These are phyloP conservation scores for Mesorhabditis belari DNA, from an alignment of 2,888 invertebrate genomes.

Conservation along the genomic window DNA sequence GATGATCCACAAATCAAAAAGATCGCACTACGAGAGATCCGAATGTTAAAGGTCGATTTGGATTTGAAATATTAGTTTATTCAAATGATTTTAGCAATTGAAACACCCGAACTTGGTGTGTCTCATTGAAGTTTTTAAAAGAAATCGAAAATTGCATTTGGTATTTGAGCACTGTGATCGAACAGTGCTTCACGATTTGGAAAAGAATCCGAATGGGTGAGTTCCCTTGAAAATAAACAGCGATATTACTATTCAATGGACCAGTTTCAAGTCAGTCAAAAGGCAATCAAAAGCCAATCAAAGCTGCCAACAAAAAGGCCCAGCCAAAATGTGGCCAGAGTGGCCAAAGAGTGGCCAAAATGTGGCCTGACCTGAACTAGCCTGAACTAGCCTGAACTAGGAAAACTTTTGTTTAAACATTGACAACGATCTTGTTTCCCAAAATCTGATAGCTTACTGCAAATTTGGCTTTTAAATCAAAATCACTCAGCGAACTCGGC, in stretches of 20 bases:
- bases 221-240: too few relatives aligned
- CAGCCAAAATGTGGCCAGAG: too few relatives aligned
- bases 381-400: too few relatives aligned
- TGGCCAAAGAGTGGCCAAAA: too few relatives aligned
- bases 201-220: constrained; percentile 81
- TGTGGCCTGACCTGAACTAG: too few relatives aligned
- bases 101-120: constrained; percentile 96
- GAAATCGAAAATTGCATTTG: constrained; percentile 86
- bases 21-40: constrained; percentile 81
- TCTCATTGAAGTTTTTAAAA: constrained; percentile 89
- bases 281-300: too few relatives aligned
- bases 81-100: constrained; percentile 88
- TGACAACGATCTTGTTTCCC: not conserved
- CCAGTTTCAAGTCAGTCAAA: too few relatives aligned
- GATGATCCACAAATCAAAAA: constrained; percentile 80
- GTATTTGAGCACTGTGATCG: constrained; percentile 98
- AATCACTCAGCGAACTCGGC: not conserved
- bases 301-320: too few relatives aligned
- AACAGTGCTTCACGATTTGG: constrained; percentile 90
- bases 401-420: not conserved
- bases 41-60: constrained; percentile 86
- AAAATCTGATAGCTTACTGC: not conserved
- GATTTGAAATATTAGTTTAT: too few relatives aligned
- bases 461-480: not conserved
- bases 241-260: too few relatives aligned